A percentile compares a stretch with the other conserved stretches of the same genome.
phyloP scores from a whole-genome alignment of 2,888 invertebrate species.

The Sarcophaga subvicina region DNA sequence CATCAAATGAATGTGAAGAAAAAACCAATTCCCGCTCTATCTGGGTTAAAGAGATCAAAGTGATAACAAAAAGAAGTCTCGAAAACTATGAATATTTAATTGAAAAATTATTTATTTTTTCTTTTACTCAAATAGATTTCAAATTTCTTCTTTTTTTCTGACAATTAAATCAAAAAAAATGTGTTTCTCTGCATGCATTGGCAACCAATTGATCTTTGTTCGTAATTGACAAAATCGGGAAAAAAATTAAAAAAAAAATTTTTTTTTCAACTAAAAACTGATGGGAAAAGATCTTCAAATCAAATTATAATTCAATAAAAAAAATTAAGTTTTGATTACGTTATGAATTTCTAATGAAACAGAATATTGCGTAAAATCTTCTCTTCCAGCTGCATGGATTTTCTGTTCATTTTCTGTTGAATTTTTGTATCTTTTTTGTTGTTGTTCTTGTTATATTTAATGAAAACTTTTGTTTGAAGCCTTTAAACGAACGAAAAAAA shows the following conservation, averaged over 20 bases:
- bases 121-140: background rate
- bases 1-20: conserved; percentile 37
- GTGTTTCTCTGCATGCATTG: conserved; percentile 38
- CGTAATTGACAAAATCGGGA: background rate
- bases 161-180: conserved; percentile 10
- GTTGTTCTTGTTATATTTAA: no score
- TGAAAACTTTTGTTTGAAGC: no score
- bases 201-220: conserved; percentile 63
- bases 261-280: background rate
- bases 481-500: no score
- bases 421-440: background rate
- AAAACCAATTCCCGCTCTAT: conserved; percentile 24
- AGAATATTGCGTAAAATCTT: background rate
- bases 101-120: conserved; percentile 40
- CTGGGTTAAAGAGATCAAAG: conserved; percentile 65
- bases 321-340: background rate
- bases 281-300: background rate
- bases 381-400: background rate
- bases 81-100: conserved; percentile 54
- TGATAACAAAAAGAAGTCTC: conserved; percentile 36
- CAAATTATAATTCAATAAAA: background rate
- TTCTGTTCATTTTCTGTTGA: background rate
- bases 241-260: background rate
- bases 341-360: background rate
- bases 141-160: background rate